Evolutionary conservation across 2,888 invertebrate genomes (phyloP), one percentile per base, ranked within the genome.

Genomic region (Andrena chrysosceles): DNA sequence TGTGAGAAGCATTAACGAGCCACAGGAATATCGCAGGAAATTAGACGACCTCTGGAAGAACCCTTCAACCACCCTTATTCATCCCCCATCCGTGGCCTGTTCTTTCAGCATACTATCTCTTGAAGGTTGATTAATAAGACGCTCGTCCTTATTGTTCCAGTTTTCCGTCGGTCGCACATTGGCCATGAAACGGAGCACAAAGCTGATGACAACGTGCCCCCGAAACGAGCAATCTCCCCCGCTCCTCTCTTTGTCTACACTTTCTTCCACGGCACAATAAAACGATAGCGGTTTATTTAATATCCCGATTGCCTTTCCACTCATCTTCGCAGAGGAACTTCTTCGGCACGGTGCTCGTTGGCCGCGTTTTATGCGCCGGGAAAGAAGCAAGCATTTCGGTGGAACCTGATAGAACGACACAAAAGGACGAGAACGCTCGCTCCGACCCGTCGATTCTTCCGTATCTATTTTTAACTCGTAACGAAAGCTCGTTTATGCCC

Each of bases 121-220:
- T 35, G 66, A 67, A 72, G 77, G 71, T 81, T 81, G 81, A 81
- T 81, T 81, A 81, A 81, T 81, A 81, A 81, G 81, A 68, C 72
- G 52, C 52, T 63, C 23, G 67, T 68, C 56, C 67, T 81, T 77
- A 67, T 81, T 77, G 81, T 67, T 68, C 63, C 67, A 62, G 29
- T 68, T 71, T 26, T 63, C 62, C 62, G 42, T 31, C 2, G n/a
- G 33, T 54, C 60, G 77, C 68, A 48, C 54, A 29, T 59, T 63
- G 62, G 23, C 68, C 77, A 62, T 63, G 71, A 68, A 81, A 81
- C 49, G 63, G 56, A 52, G 63, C 71, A 68, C 77, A 35, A 77
- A 68, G 62, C 79, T 64, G 64, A 76, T 68, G 68, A 78, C 78
- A 74, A 78, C 56, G 69, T 79, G 59, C 69, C 62, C 23, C 68